These are phyloP conservation scores for Caiman crocodilus DNA, from an alignment of 2,797 vertebrate genomes.

Conservation along the genomic window DNA sequence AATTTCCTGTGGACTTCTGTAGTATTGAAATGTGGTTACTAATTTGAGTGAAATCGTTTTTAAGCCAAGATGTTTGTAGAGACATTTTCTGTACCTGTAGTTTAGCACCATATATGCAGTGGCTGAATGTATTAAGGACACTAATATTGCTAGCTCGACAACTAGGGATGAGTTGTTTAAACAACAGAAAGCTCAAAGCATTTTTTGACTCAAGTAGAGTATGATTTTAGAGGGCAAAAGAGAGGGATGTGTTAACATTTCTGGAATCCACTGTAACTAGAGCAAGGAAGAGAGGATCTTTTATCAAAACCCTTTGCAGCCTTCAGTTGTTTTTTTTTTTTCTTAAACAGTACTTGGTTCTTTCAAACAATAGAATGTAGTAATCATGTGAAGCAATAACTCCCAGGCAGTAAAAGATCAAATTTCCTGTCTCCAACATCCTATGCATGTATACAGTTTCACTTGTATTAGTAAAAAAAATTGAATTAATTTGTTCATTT, in stretches of 20 bases:
- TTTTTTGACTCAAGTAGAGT: not conserved
- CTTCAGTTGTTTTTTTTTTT: not conserved
- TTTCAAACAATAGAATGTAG: not conserved
- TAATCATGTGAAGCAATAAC: not conserved
- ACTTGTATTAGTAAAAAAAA: not conserved
- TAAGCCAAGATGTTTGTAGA: not conserved
- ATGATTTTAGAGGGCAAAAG: not conserved
- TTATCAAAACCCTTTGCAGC: not conserved
- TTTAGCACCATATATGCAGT: not conserved
- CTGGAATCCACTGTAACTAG: fast-evolving
- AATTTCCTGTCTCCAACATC: not conserved
- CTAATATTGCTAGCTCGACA: not conserved
- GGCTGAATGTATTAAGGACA: not conserved
- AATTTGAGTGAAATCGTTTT: not conserved
- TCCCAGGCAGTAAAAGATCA: not conserved
- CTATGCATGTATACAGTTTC: not conserved
- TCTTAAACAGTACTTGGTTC: not conserved
- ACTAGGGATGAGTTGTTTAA: not conserved
- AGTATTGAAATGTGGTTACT: not conserved
- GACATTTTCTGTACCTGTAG: not conserved
- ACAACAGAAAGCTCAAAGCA: not conserved
- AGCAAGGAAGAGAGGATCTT: not conserved
- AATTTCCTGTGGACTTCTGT: not conserved
- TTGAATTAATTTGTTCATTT: not conserved
- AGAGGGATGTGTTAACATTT: not conserved